phyloP scores from a whole-genome alignment of 2,888 invertebrate species.

The Eilema griseolum region DNA sequence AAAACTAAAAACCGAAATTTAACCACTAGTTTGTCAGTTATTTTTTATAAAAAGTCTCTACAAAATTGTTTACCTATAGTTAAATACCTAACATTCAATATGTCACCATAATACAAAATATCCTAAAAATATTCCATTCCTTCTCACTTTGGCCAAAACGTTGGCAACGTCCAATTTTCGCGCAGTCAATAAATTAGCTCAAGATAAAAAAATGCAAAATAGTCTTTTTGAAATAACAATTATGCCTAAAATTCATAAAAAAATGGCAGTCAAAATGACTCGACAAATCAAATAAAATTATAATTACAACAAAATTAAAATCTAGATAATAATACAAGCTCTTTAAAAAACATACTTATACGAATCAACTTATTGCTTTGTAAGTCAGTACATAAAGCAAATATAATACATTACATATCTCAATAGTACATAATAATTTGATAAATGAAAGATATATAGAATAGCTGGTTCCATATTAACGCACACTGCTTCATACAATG shows the following conservation, averaged over 20 bases:
- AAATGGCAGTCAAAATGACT: conserved; percentile 55
- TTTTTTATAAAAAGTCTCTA: too few relatives aligned
- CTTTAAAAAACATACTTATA: conserved; percentile 44
- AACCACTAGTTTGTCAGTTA: too few relatives aligned
- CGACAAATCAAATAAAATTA: conserved; percentile 32
- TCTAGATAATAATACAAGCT: conserved; percentile 39
- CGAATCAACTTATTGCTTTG: conserved; percentile 46
- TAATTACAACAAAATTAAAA: conserved; percentile 35
- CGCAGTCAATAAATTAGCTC: conserved; percentile 36
- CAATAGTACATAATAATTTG: conserved; percentile 22
- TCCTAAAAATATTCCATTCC: conserved; percentile 29
- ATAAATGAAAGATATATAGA: conserved; percentile 6
- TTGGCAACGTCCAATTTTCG: conserved; percentile 36
- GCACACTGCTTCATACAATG: neutral
- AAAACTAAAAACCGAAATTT: too few relatives aligned
- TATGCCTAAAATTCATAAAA: conserved; percentile 53
- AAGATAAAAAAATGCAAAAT: conserved; percentile 34
- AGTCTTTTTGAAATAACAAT: conserved; percentile 43
- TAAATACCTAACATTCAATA: conserved; percentile 21
- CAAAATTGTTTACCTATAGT: too few relatives aligned
- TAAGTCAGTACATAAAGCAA: conserved; percentile 37
- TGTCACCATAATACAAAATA: conserved; percentile 16
- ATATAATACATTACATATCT: conserved; percentile 5
- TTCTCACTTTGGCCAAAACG: conserved; percentile 45
- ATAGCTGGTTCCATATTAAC: neutral